phyloP scores from a whole-genome alignment of 2,888 invertebrate genomes.

The Dynastes tityus region DNA sequence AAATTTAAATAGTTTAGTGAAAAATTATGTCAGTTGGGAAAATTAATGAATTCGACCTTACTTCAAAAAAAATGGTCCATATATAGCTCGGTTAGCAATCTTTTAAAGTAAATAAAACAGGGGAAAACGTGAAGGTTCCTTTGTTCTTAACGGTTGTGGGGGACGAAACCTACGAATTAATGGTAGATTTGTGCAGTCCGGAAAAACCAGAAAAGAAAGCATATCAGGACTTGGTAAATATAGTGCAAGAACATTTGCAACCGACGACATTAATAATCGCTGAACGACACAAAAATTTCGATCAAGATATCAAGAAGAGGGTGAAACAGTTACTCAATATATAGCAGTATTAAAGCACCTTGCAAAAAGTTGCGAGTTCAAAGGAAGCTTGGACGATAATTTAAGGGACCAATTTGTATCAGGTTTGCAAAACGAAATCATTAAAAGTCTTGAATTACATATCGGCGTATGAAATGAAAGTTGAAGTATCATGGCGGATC shows the following conservation, averaged over 20 bases:
- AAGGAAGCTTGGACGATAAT: too few relatives aligned
- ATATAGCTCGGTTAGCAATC: conserved; percentile 47
- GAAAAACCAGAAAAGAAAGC: too few relatives aligned
- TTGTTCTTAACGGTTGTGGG: too few relatives aligned
- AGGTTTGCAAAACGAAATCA: not conserved
- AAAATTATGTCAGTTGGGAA: conserved; percentile 9
- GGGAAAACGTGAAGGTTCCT: too few relatives aligned
- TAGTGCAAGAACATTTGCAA: conserved; percentile 38
- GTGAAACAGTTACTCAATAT: conserved; percentile 32
- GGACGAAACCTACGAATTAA: too few relatives aligned
- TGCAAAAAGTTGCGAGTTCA: too few relatives aligned
- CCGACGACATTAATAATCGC: conserved; percentile 49
- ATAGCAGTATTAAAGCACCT: not conserved
- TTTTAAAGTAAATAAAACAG: conserved; percentile 11
- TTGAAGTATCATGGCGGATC: not conserved
- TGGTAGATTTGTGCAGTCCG: too few relatives aligned
- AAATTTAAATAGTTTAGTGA: conserved; percentile 6
- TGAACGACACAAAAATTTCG: conserved; percentile 50
- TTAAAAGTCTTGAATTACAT: conserved; percentile 36
- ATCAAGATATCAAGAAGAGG: conserved; percentile 27
- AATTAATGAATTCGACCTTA: not conserved
- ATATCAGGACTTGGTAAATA: too few relatives aligned
- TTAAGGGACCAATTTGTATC: too few relatives aligned
- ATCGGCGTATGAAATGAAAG: conserved; percentile 28
- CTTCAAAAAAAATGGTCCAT: conserved; percentile 40